These are phyloP conservation scores for Zele albiditarsus DNA, from an alignment of 2,888 invertebrate species.

Conservation along the genomic window DNA sequence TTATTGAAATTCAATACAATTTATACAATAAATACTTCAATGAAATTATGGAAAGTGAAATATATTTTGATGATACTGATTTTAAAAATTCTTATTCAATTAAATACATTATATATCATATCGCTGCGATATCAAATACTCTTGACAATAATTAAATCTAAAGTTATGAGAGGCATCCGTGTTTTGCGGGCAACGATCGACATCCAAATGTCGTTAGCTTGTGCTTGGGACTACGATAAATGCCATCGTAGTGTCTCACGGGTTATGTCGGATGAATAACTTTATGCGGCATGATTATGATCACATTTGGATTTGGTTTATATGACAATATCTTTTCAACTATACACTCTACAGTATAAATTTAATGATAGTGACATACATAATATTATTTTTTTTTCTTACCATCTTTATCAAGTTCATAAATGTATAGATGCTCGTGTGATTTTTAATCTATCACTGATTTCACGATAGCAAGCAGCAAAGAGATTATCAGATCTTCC, in stretches of 20 bases:
- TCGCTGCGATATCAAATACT: too few relatives aligned
- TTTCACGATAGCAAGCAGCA: neutral
- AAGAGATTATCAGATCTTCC: too few relatives aligned
- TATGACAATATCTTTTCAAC: neutral
- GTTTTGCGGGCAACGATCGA: constrained; percentile 42
- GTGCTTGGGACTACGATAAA: constrained; percentile 19
- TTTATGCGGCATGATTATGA: neutral
- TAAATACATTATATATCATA: too few relatives aligned
- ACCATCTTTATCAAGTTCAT: too few relatives aligned
- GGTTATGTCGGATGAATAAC: constrained; percentile 12
- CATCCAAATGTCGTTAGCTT: constrained; percentile 47
- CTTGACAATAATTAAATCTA: constrained; percentile 41
- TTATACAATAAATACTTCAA: neutral
- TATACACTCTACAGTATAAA: too few relatives aligned
- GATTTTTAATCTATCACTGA: too few relatives aligned
- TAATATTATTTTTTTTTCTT: too few relatives aligned
- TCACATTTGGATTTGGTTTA: constrained; percentile 8
- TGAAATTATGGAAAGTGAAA: neutral
- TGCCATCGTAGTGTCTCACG: neutral
- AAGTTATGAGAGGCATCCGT: constrained; percentile 35
- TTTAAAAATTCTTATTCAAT: too few relatives aligned
- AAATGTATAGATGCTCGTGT: too few relatives aligned
- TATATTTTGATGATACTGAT: too few relatives aligned
- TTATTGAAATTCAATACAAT: neutral
- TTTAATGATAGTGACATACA: too few relatives aligned